Conservation (phyloP, 2,113 vertebrate genomes). For the Actenoides hombroni region DNA sequence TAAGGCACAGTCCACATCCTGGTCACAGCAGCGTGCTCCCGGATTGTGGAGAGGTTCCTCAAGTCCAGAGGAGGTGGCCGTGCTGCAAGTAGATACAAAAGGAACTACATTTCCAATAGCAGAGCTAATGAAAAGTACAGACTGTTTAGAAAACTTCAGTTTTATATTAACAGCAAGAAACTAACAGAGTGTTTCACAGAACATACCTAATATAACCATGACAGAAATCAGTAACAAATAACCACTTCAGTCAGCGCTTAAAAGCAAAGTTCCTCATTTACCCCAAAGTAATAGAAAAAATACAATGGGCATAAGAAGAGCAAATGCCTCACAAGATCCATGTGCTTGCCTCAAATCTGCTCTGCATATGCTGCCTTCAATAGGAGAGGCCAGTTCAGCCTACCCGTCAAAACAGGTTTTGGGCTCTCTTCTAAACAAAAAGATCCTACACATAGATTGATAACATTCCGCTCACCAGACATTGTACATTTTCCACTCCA, state of each 20-base stretch:
- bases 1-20: conserved; percentile 86
- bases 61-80: conserved; percentile 92
- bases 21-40: conserved; percentile 82
- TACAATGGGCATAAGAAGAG: neutral
- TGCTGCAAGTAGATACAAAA: conserved; percentile 68
- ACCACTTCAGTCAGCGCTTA: neutral
- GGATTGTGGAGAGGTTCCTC: conserved; percentile 89
- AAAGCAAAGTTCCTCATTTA: neutral
- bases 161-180: neutral
- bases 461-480: neutral
- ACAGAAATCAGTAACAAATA: neutral
- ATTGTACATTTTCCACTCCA: neutral
- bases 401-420: neutral
- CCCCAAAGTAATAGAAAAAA: neutral
- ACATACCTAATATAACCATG: neutral
- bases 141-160: neutral
- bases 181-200: neutral
- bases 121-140: neutral
- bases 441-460: fast-evolving
- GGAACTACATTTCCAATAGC: neutral
- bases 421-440: neutral
- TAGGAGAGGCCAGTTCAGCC: neutral
- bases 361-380: neutral
- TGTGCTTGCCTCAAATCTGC: neutral
- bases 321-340: neutral